Conservation (phyloP, 2,888 invertebrate genomes). For the Lumbricus terrestris region DNA sequence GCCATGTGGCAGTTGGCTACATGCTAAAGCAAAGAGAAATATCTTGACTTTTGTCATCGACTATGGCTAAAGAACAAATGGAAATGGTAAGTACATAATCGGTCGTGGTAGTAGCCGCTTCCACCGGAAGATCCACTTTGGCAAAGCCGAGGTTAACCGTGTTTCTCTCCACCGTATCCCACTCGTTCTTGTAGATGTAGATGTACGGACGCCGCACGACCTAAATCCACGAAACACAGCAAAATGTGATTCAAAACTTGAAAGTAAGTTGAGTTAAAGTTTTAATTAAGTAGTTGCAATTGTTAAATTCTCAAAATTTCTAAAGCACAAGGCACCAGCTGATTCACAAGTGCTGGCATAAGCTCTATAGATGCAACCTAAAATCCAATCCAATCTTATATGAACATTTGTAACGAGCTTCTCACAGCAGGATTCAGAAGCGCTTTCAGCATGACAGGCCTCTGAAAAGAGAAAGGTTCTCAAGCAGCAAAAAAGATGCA, state of each 20-base stretch:
- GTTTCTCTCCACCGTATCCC: conserved; percentile 95
- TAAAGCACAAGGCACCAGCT: too few relatives aligned
- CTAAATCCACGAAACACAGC: conserved; percentile 62
- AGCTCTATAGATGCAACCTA: too few relatives aligned
- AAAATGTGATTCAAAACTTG: background rate
- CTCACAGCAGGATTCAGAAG: too few relatives aligned
- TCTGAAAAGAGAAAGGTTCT: too few relatives aligned
- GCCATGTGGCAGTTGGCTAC: too few relatives aligned
- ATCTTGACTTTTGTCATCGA: background rate
- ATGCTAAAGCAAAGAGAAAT: too few relatives aligned
- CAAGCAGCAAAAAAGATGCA: too few relatives aligned
- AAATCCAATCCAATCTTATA: too few relatives aligned
- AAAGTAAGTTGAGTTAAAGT: background rate
- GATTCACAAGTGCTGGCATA: too few relatives aligned
- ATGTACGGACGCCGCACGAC: conserved; percentile 97
- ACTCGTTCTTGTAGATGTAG: conserved; percentile 96
- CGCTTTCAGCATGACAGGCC: too few relatives aligned
- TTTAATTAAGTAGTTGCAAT: background rate
- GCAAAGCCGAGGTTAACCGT: conserved; percentile 96
- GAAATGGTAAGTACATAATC: background rate
- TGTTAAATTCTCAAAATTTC: too few relatives aligned
- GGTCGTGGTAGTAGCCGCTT: background rate
- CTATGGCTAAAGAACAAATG: background rate
- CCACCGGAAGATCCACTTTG: conserved; percentile 68
- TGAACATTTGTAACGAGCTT: too few relatives aligned